Percentiles rank a stretch among this genome's conserved stretches.
Evolutionary conservation across 2,888 invertebrate species (phyloP).

Genomic region (Cantharis nigra): DNA sequence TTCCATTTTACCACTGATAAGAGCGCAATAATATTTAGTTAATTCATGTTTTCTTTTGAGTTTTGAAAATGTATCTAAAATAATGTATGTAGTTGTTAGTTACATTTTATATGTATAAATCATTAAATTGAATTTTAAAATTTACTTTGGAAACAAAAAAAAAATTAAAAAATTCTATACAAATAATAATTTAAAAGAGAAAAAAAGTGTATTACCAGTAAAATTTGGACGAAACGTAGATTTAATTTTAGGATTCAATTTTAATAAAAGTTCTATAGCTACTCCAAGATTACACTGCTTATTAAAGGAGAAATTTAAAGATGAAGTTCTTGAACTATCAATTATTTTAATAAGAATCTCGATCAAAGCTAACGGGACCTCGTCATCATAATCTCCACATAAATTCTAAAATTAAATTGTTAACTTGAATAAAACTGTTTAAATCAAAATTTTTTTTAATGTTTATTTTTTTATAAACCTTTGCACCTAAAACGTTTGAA

Average conservation of each 20-base stretch:
- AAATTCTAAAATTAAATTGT: background rate
- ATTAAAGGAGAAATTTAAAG: slow-evolving; percentile 41
- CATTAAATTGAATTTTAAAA: background rate
- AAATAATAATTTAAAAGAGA: background rate
- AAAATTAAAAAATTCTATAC: too few species aligned
- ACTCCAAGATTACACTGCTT: slow-evolving; percentile 40
- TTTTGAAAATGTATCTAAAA: background rate
- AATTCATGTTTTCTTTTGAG: slow-evolving; percentile 3
- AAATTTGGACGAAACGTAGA: background rate
- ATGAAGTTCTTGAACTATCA: slow-evolving; percentile 41
- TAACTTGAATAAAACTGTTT: too few species aligned
- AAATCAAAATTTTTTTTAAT: too few species aligned
- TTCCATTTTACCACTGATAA: background rate
- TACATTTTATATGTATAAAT: background rate
- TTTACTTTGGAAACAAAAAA: background rate
- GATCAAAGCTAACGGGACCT: slow-evolving; percentile 1
- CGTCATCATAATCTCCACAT: background rate
- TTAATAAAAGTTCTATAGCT: slow-evolving; percentile 33
- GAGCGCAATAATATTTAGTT: slow-evolving; percentile 8
- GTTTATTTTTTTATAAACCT: too few species aligned
- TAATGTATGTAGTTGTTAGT: background rate
- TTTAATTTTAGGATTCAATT: slow-evolving; percentile 2
- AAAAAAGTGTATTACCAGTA: background rate
- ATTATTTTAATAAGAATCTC: slow-evolving; percentile 40
- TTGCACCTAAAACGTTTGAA: too few species aligned